These are phyloP conservation scores for Telenomus remus DNA, from an alignment of 1,140 invertebrate species.

Conservation along the genomic window DNA sequence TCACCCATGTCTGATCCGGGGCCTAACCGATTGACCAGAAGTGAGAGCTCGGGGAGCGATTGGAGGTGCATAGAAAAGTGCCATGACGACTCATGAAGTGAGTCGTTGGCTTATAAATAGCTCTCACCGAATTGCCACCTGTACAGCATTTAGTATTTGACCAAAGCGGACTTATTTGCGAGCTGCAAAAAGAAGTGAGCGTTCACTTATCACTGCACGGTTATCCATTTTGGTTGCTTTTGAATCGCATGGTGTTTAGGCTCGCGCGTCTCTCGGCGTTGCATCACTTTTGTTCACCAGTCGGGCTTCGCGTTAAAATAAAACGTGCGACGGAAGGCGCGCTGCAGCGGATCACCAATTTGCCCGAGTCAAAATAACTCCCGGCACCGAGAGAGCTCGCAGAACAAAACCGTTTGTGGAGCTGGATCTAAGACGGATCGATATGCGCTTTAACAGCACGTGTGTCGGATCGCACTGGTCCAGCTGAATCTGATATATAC, in stretches of 20 bases:
- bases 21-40: neutral
- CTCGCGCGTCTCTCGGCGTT: conserved; percentile 7
- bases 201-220: neutral
- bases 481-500: conserved; percentile 22
- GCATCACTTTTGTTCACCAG: conserved; percentile 40
- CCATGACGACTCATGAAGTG: no score
- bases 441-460: neutral
- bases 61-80: no score
- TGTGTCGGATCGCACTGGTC: neutral
- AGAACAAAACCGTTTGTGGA: neutral
- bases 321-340: conserved; percentile 31
- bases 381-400: no score
- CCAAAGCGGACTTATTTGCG: no score
- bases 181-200: no score
- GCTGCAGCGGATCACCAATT: conserved; percentile 45
- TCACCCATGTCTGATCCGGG: conserved; percentile 61
- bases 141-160: no score
- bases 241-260: neutral
- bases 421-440: neutral
- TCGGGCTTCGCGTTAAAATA: conserved; percentile 49
- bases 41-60: no score
- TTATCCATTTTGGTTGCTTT: neutral
- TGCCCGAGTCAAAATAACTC: conserved; percentile 54
- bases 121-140: no score
- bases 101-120: no score